phyloP scores from a whole-genome alignment of 1,140 invertebrate species.

The Drosophila rufa region DNA sequence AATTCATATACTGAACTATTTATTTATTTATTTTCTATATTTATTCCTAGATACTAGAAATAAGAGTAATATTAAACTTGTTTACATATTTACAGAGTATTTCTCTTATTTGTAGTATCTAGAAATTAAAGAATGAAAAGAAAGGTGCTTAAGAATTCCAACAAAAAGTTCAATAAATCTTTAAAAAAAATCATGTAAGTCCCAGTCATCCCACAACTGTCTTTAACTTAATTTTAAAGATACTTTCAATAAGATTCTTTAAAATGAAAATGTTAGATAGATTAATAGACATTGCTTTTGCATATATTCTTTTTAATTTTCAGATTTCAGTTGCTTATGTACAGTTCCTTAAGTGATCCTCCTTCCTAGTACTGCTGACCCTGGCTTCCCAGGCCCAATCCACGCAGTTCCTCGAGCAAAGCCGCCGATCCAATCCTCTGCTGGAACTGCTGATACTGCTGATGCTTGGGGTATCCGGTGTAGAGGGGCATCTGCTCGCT shows the following conservation, averaged over 20 bases:
- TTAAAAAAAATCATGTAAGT: neutral
- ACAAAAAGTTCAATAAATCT: too few species aligned
- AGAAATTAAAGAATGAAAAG: too few species aligned
- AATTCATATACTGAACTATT: neutral
- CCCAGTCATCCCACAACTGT: neutral
- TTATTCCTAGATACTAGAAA: too few species aligned
- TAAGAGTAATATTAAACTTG: too few species aligned
- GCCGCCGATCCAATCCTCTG: conserved; percentile 21
- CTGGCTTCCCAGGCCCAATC: conserved; percentile 26
- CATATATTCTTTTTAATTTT: neutral
- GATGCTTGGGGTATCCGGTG: conserved; percentile 19
- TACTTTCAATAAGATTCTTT: neutral
- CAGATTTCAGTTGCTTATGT: neutral
- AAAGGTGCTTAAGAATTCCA: too few species aligned
- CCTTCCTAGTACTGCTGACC: conserved; percentile 36
- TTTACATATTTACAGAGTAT: too few species aligned
- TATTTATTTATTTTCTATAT: too few species aligned
- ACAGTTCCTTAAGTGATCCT: too few species aligned
- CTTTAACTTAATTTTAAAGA: neutral
- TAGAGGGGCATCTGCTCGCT: conserved; percentile 59
- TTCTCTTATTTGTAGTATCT: too few species aligned
- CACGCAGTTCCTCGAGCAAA: conserved; percentile 32
- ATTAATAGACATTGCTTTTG: too few species aligned
- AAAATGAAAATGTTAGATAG: neutral
- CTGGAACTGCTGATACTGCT: conserved; percentile 21